Evolutionary conservation across 2,797 vertebrate genomes (phyloP).

Genomic region (Astyanax mexicanus): DNA sequence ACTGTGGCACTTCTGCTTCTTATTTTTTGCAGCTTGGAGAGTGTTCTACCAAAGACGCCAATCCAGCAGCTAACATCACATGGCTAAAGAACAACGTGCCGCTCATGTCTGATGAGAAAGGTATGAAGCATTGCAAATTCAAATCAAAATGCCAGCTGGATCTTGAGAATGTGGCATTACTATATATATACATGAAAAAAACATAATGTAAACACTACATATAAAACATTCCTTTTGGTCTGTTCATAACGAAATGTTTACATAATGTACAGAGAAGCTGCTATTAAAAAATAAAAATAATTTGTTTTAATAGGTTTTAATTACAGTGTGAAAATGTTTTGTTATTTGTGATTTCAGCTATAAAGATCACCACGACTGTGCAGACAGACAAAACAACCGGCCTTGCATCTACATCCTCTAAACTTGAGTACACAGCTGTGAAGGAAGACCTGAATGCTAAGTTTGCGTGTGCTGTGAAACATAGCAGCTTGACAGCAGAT

Average conservation of each 20-base stretch:
- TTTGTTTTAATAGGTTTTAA: no score
- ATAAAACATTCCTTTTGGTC: neutral
- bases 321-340: neutral
- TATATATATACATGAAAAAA: no score
- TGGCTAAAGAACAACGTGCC: constrained; percentile 87
- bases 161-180: no score
- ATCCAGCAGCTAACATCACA: constrained; percentile 86
- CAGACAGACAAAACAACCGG: constrained; percentile 28
- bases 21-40: constrained; percentile 83
- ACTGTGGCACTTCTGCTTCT: neutral
- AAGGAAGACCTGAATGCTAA: constrained; percentile 85
- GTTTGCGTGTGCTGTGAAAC: constrained; percentile 85
- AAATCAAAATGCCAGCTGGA: no score
- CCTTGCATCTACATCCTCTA: constrained; percentile 67
- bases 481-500: constrained; percentile 55
- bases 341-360: constrained; percentile 36
- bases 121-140: no score
- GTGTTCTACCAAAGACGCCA: constrained; percentile 85
- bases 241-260: neutral
- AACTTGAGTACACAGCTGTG: constrained; percentile 84
- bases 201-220: no score
- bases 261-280: neutral
- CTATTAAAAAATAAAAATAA: no score
- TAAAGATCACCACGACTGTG: constrained; percentile 14
- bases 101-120: constrained; percentile 78